These are phyloP conservation scores for Polietes domitor DNA, from an alignment of 2,888 invertebrate genomes.

Conservation along the genomic window DNA sequence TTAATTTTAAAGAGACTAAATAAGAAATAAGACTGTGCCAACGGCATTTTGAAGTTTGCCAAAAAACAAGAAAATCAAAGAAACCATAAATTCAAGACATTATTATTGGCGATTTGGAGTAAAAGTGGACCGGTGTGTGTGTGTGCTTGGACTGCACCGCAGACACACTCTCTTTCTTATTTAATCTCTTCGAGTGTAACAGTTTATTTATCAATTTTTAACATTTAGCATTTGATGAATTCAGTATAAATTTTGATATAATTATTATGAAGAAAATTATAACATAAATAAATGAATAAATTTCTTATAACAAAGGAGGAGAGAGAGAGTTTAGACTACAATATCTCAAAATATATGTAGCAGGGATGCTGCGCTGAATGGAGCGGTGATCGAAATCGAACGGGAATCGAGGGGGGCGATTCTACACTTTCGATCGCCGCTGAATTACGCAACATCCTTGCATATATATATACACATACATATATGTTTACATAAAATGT, in stretches of 20 bases:
- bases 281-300: constrained; percentile 57
- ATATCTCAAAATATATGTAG: background rate
- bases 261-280: constrained; percentile 55
- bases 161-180: constrained; percentile 56
- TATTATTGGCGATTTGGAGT: too few relatives aligned
- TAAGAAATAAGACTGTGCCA: too few relatives aligned
- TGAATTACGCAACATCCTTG: background rate
- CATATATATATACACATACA: background rate
- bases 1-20: too few relatives aligned
- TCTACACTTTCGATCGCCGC: background rate
- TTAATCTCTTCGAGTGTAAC: constrained; percentile 35
- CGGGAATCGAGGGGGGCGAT: too few relatives aligned
- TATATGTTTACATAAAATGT: background rate
- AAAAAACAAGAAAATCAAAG: background rate
- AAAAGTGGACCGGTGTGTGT: too few relatives aligned
- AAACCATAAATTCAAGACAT: too few relatives aligned
- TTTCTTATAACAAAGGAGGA: constrained; percentile 39
- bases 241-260: constrained; percentile 67
- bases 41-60: constrained; percentile 15
- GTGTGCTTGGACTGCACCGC: too few relatives aligned
- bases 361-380: too few relatives aligned
- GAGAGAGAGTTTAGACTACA: background rate
- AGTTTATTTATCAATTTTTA: constrained; percentile 65
- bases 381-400: too few relatives aligned
- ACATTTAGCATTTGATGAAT: constrained; percentile 81